Evolutionary conservation across 2,888 invertebrate genomes (phyloP).

Genomic region (Thumatha senex): DNA sequence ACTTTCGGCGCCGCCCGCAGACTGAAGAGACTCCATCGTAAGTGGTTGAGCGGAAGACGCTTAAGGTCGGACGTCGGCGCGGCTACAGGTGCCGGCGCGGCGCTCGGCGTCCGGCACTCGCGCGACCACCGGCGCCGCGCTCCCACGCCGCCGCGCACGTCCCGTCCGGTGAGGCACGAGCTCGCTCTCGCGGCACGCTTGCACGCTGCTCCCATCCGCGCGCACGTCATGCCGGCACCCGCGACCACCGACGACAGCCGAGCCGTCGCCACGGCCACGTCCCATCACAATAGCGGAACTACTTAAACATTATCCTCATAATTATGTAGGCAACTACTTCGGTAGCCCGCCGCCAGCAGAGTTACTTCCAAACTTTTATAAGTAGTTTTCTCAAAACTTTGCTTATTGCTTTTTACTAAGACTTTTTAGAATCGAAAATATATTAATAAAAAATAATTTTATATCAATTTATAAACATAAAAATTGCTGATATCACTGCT

Average conservation of each 20-base stretch:
- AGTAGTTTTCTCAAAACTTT: constrained; percentile 48
- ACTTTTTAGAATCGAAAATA: constrained; percentile 34
- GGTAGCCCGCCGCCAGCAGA: too few relatives aligned
- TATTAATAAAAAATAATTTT: constrained; percentile 7
- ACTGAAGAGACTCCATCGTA: too few relatives aligned
- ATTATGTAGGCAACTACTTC: constrained; percentile 5
- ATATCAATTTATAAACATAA: constrained; percentile 28
- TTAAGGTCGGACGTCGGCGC: constrained; percentile 39
- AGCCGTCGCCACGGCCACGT: constrained; percentile 54
- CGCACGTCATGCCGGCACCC: constrained; percentile 60
- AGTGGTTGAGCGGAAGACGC: constrained; percentile 39
- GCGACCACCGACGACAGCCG: constrained; percentile 43
- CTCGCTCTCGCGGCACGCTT: constrained; percentile 68
- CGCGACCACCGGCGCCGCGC: constrained; percentile 67
- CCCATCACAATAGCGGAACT: constrained; percentile 52
- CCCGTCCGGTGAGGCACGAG: constrained; percentile 59
- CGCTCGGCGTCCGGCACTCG: constrained; percentile 60
- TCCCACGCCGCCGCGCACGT: constrained; percentile 49
- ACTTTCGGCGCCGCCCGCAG: constrained; percentile 8
- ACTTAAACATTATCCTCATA: constrained; percentile 53
- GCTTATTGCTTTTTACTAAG: constrained; percentile 63
- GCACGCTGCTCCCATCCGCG: constrained; percentile 69
- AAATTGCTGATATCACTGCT: constrained; percentile 64
- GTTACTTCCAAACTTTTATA: constrained; percentile 47
- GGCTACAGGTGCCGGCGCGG: constrained; percentile 40